phyloP scores from a whole-genome alignment of 2,797 vertebrate species.

The Pseudomugil gertrudae region DNA sequence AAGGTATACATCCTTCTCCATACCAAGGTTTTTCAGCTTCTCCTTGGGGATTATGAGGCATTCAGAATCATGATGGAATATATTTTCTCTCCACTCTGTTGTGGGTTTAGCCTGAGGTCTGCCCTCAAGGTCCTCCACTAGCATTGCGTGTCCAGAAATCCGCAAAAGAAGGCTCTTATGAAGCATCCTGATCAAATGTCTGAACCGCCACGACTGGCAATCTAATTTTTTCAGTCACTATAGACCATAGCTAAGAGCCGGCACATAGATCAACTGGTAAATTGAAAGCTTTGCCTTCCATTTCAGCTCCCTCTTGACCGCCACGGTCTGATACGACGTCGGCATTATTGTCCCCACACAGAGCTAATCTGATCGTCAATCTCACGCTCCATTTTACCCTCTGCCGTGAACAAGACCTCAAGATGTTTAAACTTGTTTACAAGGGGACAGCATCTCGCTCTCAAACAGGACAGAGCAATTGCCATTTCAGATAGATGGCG shows the following conservation, averaged over 20 bases:
- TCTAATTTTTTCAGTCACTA: slow-evolving; percentile 15
- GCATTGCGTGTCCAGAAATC: slow-evolving; percentile 2
- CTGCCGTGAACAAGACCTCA: slow-evolving; percentile 16
- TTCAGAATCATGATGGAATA: slow-evolving; percentile 23
- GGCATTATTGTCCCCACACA: slow-evolving; percentile 7
- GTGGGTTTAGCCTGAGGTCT: slow-evolving; percentile 8
- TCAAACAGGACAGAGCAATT: slow-evolving; percentile 13
- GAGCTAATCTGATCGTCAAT: slow-evolving; percentile 13
- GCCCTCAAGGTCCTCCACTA: slow-evolving; percentile 3
- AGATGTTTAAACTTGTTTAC: slow-evolving; percentile 24
- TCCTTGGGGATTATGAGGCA: slow-evolving; percentile 10
- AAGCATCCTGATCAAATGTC: slow-evolving; percentile 12
- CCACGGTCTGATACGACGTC: not conserved
- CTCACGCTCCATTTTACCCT: slow-evolving; percentile 17
- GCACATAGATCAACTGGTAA: slow-evolving; percentile 7
- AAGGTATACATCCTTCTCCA: slow-evolving; percentile 1
- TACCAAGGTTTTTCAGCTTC: slow-evolving; percentile 11
- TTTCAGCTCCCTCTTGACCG: slow-evolving; percentile 9
- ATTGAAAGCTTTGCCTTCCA: slow-evolving; percentile 23
- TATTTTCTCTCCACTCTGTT: slow-evolving; percentile 17
- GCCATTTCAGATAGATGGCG: slow-evolving; percentile 15
- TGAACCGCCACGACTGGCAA: slow-evolving; percentile 5
- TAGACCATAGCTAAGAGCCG: slow-evolving; percentile 6
- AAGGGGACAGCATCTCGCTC: slow-evolving; percentile 5
- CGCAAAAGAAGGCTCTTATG: not conserved